A percentile compares a stretch with the other conserved stretches of the same genome.
Evolutionary conservation across 2,888 invertebrate genomes (phyloP).

Genomic region (Platycheirus albimanus): DNA sequence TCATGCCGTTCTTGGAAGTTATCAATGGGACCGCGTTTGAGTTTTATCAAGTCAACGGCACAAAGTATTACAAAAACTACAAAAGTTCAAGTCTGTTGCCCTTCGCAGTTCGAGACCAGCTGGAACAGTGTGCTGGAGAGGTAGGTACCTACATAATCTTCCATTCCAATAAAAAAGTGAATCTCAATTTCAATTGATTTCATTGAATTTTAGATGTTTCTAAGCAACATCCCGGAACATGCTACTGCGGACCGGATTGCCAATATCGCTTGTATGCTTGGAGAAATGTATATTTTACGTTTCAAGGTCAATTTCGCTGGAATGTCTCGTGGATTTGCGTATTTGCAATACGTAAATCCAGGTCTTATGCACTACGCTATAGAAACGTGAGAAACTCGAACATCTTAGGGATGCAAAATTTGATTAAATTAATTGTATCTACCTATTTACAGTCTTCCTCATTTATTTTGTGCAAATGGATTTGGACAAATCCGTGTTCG

Average conservation of each 20-base stretch:
- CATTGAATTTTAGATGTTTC: slow-evolving; percentile 67
- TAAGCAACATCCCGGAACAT: slow-evolving; percentile 74
- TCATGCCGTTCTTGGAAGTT: neutral
- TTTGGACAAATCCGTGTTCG: slow-evolving; percentile 73
- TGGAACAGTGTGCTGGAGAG: slow-evolving; percentile 78
- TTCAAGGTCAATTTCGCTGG: slow-evolving; percentile 78
- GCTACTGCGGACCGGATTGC: slow-evolving; percentile 75
- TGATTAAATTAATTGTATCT: slow-evolving; percentile 35
- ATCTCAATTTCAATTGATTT: neutral
- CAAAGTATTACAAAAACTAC: slow-evolving; percentile 76
- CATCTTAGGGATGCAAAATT: too few relatives aligned
- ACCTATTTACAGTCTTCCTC: slow-evolving; percentile 76
- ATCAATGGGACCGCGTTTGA: slow-evolving; percentile 16
- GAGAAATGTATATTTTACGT: slow-evolving; percentile 78
- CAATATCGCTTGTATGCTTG: slow-evolving; percentile 76
- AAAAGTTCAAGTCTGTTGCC: slow-evolving; percentile 32
- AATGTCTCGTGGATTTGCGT: slow-evolving; percentile 78
- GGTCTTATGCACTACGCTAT: slow-evolving; percentile 71
- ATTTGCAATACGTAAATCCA: slow-evolving; percentile 77
- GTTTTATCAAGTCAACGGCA: slow-evolving; percentile 78
- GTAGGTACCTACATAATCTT: too few relatives aligned
- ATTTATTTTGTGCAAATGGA: slow-evolving; percentile 38
- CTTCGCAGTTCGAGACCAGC: slow-evolving; percentile 52
- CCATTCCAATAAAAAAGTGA: neutral
- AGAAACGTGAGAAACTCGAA: too few relatives aligned